These are phyloP conservation scores for Eupithecia vulgata DNA, from an alignment of 2,888 invertebrate genomes.

Conservation along the genomic window DNA sequence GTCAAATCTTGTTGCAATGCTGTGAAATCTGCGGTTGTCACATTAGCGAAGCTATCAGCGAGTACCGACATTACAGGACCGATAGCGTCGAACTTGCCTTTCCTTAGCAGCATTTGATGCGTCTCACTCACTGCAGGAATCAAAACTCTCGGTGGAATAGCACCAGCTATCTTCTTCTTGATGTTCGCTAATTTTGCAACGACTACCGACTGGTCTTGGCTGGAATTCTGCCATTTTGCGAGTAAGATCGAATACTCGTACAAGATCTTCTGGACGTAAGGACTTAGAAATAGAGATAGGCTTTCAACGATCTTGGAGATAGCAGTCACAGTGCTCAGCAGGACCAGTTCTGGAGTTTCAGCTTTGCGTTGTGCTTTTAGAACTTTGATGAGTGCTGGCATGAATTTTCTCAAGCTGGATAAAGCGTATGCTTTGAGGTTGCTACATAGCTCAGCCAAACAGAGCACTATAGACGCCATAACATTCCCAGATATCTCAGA, in stretches of 20 bases:
- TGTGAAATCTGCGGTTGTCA: constrained; percentile 86
- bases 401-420: constrained; percentile 89
- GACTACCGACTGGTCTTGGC: constrained; percentile 80
- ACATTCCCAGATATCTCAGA: constrained; percentile 84
- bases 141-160: constrained; percentile 89
- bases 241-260: constrained; percentile 85
- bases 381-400: constrained; percentile 89
- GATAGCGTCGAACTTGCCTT: constrained; percentile 85
- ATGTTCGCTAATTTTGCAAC: constrained; percentile 85
- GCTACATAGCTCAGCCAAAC: constrained; percentile 91
- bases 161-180: constrained; percentile 86
- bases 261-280: constrained; percentile 90
- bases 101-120: constrained; percentile 85
- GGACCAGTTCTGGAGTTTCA: constrained; percentile 84
- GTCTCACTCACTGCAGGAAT: constrained; percentile 89
- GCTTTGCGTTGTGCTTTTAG: constrained; percentile 85
- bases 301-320: constrained; percentile 92
- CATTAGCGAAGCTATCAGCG: constrained; percentile 87
- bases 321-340: constrained; percentile 90
- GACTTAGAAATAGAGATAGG: constrained; percentile 92
- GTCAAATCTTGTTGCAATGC: constrained; percentile 87
- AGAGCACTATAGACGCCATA: constrained; percentile 89
- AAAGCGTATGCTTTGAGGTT: constrained; percentile 91
- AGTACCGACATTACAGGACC: constrained; percentile 90
- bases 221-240: constrained; percentile 78